Evolutionary conservation across 2,113 vertebrate species (phyloP), one percentile per base, ranked within the genome.

Genomic region (Uria lomvia): DNA sequence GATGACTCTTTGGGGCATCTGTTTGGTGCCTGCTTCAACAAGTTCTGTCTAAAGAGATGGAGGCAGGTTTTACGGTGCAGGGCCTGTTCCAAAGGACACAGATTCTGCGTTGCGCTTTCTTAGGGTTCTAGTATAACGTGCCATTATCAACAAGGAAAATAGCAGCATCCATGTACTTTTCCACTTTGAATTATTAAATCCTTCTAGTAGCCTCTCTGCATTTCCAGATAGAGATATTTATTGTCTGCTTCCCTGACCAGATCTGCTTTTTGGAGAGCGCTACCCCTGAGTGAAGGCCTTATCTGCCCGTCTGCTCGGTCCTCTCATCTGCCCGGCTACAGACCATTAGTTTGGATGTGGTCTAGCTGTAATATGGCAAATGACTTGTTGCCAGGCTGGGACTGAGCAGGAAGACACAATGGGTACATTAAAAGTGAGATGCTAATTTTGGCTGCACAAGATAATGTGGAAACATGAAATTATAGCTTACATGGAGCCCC

Each of bases 41-140:
- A 78, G 26, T 49, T 77, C 71, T 87, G 38, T 34, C 45, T 89
- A 38, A 66, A 78, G 60, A 78, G 30, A 22, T 5, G 11, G 4
- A 49, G 24, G 32, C 4, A 1, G 38, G 6, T 66, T 91, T 89
- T 85, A 30, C 40, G 40, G 32, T 65, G 36, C 65, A 84, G 36
- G 38, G 12, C 20, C 23, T 34, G 27, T 63, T 91, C 38, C 52
- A 56, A 53, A 11, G 30, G 80, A 45, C 36, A 67, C 4, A 11
- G 66, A 50, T 42, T 58, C 50, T 36, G 50, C 63, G 17, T n/a
- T 66, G 63, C 0, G 0, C 23, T 71, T 71, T 68, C 32, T 75
- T 71, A 66, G 9, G 9, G 5, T 74, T 32, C 65, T 30, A 19
- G 6, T 38, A 20, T 75, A 71, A 29, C 0, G 0, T 73, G 50